These are phyloP conservation scores for Peromyscus melanophrys DNA, from an alignment of 2,797 vertebrate species.

Conservation along the genomic window DNA sequence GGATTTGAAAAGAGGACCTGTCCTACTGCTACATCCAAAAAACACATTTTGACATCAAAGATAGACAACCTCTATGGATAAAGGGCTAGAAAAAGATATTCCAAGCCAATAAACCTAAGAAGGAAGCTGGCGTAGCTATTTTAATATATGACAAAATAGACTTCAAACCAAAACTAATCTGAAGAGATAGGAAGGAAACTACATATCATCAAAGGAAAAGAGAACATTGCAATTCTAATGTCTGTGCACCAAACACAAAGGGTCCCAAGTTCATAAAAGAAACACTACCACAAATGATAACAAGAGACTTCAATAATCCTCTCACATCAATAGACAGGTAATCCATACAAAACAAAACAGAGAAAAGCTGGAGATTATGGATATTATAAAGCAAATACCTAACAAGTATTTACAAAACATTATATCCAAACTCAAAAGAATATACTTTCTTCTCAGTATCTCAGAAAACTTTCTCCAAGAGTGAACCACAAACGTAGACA, in stretches of 20 bases:
- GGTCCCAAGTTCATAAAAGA: neutral
- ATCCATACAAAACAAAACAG: neutral
- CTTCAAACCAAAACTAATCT: neutral
- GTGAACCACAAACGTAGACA: neutral
- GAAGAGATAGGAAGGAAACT: neutral
- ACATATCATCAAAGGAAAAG: neutral
- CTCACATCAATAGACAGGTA: neutral
- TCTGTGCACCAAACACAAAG: neutral
- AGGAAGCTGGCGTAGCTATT: neutral
- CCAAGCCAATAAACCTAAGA: neutral
- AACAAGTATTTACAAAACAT: neutral
- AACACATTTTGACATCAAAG: too few species aligned
- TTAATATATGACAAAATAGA: neutral
- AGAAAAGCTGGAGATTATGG: neutral
- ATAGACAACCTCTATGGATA: too few species aligned
- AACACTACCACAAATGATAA: neutral
- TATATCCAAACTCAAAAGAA: neutral
- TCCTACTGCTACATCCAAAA: too few species aligned
- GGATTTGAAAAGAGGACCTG: too few species aligned
- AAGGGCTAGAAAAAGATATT: too few species aligned
- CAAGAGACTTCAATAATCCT: neutral
- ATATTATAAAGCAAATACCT: neutral
- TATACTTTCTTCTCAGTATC: neutral
- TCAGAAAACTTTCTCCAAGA: neutral
- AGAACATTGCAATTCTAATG: neutral